Conservation (phyloP, 2,888 invertebrate genomes). For the Lottia gigantea region DNA sequence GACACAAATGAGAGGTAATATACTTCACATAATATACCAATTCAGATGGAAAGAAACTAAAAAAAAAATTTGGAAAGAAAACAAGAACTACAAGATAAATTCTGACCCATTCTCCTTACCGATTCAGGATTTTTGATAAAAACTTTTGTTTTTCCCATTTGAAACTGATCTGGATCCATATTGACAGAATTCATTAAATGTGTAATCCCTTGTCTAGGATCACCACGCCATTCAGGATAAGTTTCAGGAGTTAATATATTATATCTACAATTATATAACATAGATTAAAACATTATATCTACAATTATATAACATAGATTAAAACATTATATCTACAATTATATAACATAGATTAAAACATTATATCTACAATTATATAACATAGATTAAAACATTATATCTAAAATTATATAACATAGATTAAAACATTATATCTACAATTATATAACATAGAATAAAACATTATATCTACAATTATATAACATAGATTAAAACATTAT, state of each 20-base stretch:
- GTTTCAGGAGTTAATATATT: slow-evolving; percentile 76
- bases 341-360: no score
- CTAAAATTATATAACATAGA: no score
- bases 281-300: neutral
- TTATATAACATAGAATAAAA: no score
- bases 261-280: slow-evolving; percentile 69
- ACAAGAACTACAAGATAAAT: no score
- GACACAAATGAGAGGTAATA: neutral
- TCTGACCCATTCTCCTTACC: slow-evolving; percentile 47
- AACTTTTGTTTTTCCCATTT: slow-evolving; percentile 76
- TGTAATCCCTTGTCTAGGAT: slow-evolving; percentile 72
- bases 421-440: no score
- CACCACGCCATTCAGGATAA: slow-evolving; percentile 74
- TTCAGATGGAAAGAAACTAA: neutral
- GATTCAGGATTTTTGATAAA: slow-evolving; percentile 76
- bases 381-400: no score
- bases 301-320: no score
- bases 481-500: no score
- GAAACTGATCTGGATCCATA: slow-evolving; percentile 75
- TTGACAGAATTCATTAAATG: slow-evolving; percentile 73
- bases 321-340: no score
- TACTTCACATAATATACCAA: neutral
- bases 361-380: no score
- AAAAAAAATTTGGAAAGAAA: neutral
- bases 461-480: no score